Evolutionary conservation across 2,797 vertebrate genomes (phyloP).

Genomic region (Acipenser transmontanus): DNA sequence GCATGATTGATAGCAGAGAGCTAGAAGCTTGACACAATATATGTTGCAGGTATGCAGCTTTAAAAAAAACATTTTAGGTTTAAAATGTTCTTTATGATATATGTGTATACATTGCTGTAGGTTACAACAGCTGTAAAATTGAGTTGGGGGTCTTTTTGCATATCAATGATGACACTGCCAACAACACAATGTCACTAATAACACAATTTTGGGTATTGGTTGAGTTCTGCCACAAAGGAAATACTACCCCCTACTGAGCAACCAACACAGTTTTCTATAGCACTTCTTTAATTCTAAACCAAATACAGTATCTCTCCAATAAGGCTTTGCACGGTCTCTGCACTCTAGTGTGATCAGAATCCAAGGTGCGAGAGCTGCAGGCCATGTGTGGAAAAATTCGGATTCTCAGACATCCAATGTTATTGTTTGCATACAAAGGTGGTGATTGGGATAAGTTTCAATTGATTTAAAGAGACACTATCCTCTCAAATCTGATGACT

Average conservation of each 20-base stretch:
- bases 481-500: not conserved
- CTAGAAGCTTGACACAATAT: slow-evolving; percentile 21
- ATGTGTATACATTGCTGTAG: too few species aligned
- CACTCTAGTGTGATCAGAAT: too few species aligned
- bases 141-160: too few species aligned
- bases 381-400: too few species aligned
- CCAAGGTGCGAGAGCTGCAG: too few species aligned
- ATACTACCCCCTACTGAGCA: too few species aligned
- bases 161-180: not conserved
- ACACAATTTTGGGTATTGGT: not conserved
- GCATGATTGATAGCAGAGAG: slow-evolving; percentile 27
- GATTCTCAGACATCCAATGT: not conserved
- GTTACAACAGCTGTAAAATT: too few species aligned
- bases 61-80: not conserved
- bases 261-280: too few species aligned
- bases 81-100: not conserved
- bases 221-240: too few species aligned
- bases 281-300: too few species aligned
- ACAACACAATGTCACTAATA: not conserved
- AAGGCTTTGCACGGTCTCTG: too few species aligned
- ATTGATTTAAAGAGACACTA: not conserved
- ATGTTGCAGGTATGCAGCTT: slow-evolving; percentile 7
- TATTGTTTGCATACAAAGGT: not conserved
- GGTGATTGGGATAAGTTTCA: not conserved
- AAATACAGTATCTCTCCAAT: too few species aligned